Percentiles rank a stretch among this genome's conserved stretches.
phyloP scores from a whole-genome alignment of 92 coral and sea anemone species.

The Muricea muricata region DNA sequence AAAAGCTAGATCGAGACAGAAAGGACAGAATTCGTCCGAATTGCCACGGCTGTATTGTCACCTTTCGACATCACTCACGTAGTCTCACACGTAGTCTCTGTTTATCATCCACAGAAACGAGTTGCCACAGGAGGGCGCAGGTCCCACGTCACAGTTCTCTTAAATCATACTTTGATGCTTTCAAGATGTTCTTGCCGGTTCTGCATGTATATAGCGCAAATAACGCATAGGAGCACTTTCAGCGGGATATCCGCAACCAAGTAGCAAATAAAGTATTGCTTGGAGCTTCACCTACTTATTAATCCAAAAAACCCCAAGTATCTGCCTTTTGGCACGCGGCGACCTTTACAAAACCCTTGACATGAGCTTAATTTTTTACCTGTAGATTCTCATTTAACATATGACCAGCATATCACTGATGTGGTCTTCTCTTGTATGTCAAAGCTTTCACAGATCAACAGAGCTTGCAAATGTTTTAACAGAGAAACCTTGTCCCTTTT shows the following conservation, averaged over 20 bases:
- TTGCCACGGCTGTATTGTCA: not conserved
- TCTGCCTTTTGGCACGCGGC: conserved; percentile 49
- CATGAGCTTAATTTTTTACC: conserved; percentile 2
- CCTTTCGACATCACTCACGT: not conserved
- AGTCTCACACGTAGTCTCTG: not conserved
- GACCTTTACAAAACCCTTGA: conserved; percentile 4
- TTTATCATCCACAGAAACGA: not conserved
- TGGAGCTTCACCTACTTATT: conserved; percentile 50
- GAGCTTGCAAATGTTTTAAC: conserved; percentile 43
- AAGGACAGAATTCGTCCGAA: not conserved
- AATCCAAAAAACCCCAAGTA: conserved; percentile 61
- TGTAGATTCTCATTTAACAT: conserved; percentile 39
- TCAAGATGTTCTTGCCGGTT: not conserved
- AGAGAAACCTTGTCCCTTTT: conserved; percentile 19
- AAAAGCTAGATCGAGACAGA: conserved; percentile 5
- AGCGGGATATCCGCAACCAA: too few relatives aligned
- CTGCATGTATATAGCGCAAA: too few relatives aligned
- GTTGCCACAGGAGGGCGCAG: not conserved
- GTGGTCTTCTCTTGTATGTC: conserved; percentile 41
- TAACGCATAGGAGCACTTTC: too few relatives aligned
- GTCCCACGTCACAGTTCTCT: not conserved
- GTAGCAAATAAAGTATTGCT: too few relatives aligned
- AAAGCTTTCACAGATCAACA: conserved; percentile 43
- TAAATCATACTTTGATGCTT: not conserved
- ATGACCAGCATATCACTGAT: conserved; percentile 26